These are phyloP conservation scores for Barnardius zonarius DNA, from an alignment of 2,113 vertebrate species.

Conservation along the genomic window DNA sequence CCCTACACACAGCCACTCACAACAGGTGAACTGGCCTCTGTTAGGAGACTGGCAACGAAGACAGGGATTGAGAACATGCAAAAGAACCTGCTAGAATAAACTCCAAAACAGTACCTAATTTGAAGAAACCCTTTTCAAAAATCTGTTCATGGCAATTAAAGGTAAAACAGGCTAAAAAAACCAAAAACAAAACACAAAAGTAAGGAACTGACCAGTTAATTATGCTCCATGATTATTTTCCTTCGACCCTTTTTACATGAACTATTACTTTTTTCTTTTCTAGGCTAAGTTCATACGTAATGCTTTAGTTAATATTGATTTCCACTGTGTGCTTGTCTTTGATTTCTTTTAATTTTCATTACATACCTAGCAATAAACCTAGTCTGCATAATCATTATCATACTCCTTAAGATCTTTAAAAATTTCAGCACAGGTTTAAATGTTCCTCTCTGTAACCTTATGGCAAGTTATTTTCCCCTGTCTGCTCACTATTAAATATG, in stretches of 20 bases:
- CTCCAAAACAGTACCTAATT: not conserved
- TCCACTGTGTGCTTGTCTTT: not conserved
- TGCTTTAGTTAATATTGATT: conserved; percentile 30
- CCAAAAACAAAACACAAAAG: not conserved
- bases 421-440: not conserved
- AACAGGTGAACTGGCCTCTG: not conserved
- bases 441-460: not conserved
- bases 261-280: conserved; percentile 27
- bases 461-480: not conserved
- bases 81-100: not conserved
- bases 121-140: not conserved
- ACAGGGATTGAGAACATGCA: not conserved
- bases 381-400: not conserved
- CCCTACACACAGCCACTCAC: not conserved
- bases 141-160: not conserved
- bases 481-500: not conserved
- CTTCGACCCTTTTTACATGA: not conserved
- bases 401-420: not conserved
- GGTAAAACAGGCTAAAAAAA: not conserved
- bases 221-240: not conserved
- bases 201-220: not conserved
- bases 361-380: not conserved
- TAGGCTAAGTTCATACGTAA: not conserved
- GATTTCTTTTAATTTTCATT: conserved; percentile 23
- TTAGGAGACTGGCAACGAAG: not conserved